phyloP scores from a whole-genome alignment of 1,140 invertebrate genomes.

The Mya arenaria region DNA sequence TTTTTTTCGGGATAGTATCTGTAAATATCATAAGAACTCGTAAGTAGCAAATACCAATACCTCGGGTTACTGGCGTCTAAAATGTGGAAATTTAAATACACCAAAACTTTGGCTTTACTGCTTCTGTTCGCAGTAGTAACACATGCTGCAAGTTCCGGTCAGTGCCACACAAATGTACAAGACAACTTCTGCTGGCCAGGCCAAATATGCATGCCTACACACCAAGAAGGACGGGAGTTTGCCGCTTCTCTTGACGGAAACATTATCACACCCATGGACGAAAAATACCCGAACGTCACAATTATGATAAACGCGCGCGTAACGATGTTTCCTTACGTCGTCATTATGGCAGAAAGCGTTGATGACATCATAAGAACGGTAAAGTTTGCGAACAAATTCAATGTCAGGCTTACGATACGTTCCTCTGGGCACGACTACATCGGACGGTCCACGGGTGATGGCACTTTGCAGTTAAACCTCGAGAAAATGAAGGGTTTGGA shows the following conservation, averaged over 20 bases:
- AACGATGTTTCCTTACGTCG: not conserved
- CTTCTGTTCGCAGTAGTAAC: no score
- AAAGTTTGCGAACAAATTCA: slow-evolving; percentile 56
- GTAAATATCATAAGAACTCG: no score
- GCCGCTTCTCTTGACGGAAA: not conserved
- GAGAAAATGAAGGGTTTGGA: not conserved
- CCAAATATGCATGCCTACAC: slow-evolving; percentile 8
- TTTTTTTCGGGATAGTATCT: no score
- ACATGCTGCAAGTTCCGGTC: no score
- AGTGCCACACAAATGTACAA: no score
- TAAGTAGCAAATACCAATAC: no score
- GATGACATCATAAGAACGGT: slow-evolving; percentile 55
- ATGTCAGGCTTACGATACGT: slow-evolving; percentile 49
- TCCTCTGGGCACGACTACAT: slow-evolving; percentile 47
- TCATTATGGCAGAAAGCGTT: slow-evolving; percentile 9
- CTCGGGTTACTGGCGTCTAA: no score
- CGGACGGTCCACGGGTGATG: slow-evolving; percentile 25
- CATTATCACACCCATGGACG: not conserved
- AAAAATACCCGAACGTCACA: not conserved
- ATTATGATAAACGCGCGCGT: slow-evolving; percentile 14
- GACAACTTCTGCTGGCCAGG: slow-evolving; percentile 31
- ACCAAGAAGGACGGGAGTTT: not conserved
- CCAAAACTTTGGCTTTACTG: no score
- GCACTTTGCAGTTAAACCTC: slow-evolving; percentile 26
- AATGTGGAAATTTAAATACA: no score